These are phyloP conservation scores for Clitarchus hookeri DNA, from an alignment of 2,888 invertebrate genomes.

Conservation along the genomic window DNA sequence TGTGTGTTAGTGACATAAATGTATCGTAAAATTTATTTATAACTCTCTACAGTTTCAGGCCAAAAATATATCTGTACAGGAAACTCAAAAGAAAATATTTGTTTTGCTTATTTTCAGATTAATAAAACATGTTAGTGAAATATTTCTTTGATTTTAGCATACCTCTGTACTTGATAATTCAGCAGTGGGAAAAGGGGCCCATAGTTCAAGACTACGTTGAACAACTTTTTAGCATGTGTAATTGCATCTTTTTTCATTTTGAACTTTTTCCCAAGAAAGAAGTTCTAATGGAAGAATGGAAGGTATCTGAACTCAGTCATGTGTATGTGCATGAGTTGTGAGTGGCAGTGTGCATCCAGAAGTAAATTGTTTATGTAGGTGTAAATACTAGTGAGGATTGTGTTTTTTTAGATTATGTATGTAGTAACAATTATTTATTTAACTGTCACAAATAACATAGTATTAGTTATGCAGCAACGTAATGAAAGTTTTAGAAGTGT, in stretches of 20 bases:
- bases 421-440: background rate
- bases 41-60: no score
- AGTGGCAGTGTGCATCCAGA: background rate
- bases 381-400: background rate
- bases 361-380: background rate
- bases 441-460: background rate
- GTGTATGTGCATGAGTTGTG: background rate
- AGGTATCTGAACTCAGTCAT: background rate
- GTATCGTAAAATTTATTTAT: no score
- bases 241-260: background rate
- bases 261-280: background rate
- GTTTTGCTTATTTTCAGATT: no score
- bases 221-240: background rate
- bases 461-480: no score
- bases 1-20: no score
- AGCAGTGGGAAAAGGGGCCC: background rate
- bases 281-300: slow-evolving; percentile 1
- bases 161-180: slow-evolving; percentile 14
- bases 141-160: background rate
- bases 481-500: no score
- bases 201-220: background rate
- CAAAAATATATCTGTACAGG: no score
- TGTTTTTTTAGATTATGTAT: background rate
- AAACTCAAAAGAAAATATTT: no score
- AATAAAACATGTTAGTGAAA: background rate